Evolutionary conservation across 2,888 invertebrate genomes (phyloP).

Genomic region (Lissonota sp.): DNA sequence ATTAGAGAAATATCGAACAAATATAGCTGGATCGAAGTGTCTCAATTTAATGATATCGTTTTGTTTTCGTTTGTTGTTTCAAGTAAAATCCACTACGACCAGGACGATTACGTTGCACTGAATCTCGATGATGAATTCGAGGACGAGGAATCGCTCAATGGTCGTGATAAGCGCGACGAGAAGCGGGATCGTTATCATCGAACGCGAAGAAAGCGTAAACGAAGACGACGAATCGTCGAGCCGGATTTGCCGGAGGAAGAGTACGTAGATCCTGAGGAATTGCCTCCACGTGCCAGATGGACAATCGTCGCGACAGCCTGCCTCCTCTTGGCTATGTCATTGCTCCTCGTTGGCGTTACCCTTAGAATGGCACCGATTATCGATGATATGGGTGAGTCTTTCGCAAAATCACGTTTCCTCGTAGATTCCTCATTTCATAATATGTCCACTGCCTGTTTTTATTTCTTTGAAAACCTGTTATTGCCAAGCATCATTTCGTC

Average conservation of each 20-base stretch:
- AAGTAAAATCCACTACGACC: conserved; percentile 84
- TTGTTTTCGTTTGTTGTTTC: no score
- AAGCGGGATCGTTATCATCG: conserved; percentile 76
- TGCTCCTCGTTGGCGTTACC: conserved; percentile 95
- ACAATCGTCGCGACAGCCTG: conserved; percentile 96
- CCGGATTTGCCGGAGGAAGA: conserved; percentile 80
- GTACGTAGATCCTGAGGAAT: conserved; percentile 91
- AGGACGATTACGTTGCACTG: conserved; percentile 85
- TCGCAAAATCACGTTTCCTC: neutral
- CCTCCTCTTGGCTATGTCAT: conserved; percentile 93
- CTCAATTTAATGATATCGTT: no score
- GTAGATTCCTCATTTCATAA: neutral
- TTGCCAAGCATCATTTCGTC: no score
- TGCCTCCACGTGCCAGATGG: conserved; percentile 93
- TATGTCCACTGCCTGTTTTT: neutral
- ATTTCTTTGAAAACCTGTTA: neutral
- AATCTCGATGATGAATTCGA: conserved; percentile 84
- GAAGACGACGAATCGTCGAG: conserved; percentile 75
- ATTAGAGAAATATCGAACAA: no score
- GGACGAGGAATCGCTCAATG: conserved; percentile 77
- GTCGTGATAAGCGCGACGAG: conserved; percentile 70
- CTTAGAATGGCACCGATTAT: conserved; percentile 97
- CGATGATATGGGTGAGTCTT: conserved; percentile 95
- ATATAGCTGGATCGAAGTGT: no score
- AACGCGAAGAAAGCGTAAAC: conserved; percentile 81